Evolutionary conservation across 2,888 invertebrate genomes (phyloP).

Genomic region (Drosophila tanythrix): DNA sequence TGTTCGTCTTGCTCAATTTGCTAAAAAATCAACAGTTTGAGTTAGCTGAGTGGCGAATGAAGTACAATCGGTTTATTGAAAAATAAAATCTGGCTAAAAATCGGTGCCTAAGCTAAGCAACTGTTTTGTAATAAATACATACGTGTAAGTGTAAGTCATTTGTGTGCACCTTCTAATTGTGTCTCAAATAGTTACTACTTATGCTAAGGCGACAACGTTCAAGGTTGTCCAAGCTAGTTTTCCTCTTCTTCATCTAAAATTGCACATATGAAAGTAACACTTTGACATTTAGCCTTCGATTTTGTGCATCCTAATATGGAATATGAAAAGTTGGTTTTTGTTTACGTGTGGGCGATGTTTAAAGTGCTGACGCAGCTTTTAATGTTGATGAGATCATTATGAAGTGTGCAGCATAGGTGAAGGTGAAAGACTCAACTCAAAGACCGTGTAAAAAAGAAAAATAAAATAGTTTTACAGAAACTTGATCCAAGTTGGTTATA

Average conservation of each 20-base stretch:
- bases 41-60: constrained; percentile 37
- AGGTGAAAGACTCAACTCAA: constrained; percentile 10
- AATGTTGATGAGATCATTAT: constrained; percentile 45
- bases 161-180: background rate
- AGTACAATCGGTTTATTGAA: constrained; percentile 25
- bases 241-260: constrained; percentile 7
- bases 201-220: constrained; percentile 14
- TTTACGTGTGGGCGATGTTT: constrained; percentile 28
- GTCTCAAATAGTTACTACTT: background rate
- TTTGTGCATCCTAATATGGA: constrained; percentile 26
- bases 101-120: background rate
- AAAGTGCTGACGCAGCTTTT: constrained; percentile 31
- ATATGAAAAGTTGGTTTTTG: constrained; percentile 15
- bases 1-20: constrained; percentile 31
- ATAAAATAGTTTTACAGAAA: background rate
- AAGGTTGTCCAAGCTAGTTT: constrained; percentile 31
- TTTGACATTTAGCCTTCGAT: background rate
- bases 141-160: background rate
- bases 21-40: constrained; percentile 39
- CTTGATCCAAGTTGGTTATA: background rate
- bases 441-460: background rate
- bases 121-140: background rate
- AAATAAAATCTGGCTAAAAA: background rate
- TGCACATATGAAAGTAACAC: constrained; percentile 19
- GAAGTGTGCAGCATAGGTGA: background rate